Conservation (phyloP, 2,113 vertebrate species). For the Labeo catla region DNA sequence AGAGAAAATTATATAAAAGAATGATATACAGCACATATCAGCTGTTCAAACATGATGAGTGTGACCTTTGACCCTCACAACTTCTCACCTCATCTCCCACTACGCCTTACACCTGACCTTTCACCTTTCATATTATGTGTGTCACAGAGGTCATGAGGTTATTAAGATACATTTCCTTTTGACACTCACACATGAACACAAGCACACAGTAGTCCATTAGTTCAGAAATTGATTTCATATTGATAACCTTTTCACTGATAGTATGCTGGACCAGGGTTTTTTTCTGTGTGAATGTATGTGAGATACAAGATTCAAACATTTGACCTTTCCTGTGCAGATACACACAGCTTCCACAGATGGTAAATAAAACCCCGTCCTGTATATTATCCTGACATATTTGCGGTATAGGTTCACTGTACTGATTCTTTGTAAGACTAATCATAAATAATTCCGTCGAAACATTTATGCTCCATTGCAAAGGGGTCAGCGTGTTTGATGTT, state of each 20-base stretch:
- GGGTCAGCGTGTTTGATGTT: slow-evolving; percentile 27
- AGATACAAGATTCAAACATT: neutral
- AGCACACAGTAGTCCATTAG: neutral
- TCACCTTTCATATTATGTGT: neutral
- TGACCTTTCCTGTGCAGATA: slow-evolving; percentile 28
- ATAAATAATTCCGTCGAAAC: slow-evolving; percentile 30
- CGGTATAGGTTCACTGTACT: neutral
- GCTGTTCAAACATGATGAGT: slow-evolving; percentile 14
- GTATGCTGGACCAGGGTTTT: neutral
- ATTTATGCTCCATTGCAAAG: neutral
- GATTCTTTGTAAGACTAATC: slow-evolving; percentile 32
- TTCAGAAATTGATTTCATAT: neutral
- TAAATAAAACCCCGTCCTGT: slow-evolving; percentile 23
- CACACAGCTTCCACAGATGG: slow-evolving; percentile 2
- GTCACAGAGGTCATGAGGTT: neutral
- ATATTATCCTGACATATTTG: slow-evolving; percentile 17
- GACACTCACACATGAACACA: neutral
- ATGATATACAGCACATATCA: slow-evolving; percentile 9
- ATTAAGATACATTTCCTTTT: neutral
- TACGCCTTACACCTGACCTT: slow-evolving; percentile 13
- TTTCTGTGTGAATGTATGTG: neutral
- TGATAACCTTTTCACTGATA: neutral
- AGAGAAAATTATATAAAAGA: neutral
- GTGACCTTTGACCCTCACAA: slow-evolving; percentile 23
- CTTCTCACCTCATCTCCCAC: slow-evolving; percentile 17